Evolutionary conservation across 2,888 invertebrate species (phyloP).

Genomic region (Xestia ashworthii): DNA sequence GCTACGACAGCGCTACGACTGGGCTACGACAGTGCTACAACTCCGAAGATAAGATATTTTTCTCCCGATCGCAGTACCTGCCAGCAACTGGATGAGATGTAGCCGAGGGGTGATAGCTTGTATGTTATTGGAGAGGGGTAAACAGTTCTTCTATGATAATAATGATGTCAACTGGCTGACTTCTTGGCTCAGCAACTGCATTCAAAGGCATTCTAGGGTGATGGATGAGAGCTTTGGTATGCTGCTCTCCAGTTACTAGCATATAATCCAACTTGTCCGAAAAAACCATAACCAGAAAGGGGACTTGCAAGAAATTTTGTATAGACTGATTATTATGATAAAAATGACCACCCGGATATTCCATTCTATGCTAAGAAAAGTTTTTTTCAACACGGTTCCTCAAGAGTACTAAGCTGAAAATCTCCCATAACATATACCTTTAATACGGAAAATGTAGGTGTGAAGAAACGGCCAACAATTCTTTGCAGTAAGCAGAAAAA

Average conservation of each 20-base stretch:
- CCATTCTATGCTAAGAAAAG: background rate
- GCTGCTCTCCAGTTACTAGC: background rate
- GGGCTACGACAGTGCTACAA: background rate
- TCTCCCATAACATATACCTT: constrained; percentile 41
- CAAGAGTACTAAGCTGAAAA: constrained; percentile 34
- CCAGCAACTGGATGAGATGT: background rate
- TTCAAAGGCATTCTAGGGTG: background rate
- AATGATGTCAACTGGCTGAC: background rate
- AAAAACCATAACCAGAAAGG: background rate
- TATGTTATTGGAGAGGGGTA: background rate
- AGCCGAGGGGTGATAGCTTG: background rate
- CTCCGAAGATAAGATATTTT: background rate
- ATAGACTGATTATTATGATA: background rate
- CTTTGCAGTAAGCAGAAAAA: constrained; percentile 71
- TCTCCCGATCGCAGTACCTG: background rate
- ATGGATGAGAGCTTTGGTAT: background rate
- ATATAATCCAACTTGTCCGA: background rate
- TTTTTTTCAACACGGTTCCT: constrained; percentile 6
- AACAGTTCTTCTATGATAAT: background rate
- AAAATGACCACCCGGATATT: background rate
- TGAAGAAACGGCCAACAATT: constrained; percentile 67
- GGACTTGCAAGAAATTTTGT: background rate
- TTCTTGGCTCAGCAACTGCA: background rate
- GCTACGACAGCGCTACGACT: background rate
- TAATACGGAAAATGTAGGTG: constrained; percentile 60